These are phyloP conservation scores for Nymphicus hollandicus DNA, from an alignment of 2,113 vertebrate species.

Conservation along the genomic window DNA sequence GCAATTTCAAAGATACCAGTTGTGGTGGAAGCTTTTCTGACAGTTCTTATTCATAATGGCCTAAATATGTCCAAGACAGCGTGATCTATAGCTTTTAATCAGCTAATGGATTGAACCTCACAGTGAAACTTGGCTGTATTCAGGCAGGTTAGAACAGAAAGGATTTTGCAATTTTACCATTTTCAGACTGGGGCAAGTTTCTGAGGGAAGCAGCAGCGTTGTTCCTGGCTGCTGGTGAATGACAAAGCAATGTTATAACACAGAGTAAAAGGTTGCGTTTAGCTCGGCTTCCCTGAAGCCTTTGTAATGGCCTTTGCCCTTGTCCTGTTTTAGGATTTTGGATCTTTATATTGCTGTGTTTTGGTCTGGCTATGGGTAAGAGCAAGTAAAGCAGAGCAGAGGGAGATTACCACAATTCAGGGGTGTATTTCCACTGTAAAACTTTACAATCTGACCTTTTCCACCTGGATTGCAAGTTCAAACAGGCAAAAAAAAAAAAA, in stretches of 20 bases:
- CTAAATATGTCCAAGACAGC: slow-evolving; percentile 49
- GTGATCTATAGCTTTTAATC: slow-evolving; percentile 77
- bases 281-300: not conserved
- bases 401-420: not conserved
- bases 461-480: not conserved
- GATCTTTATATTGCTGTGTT: not conserved
- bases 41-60: slow-evolving; percentile 67
- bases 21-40: slow-evolving; percentile 59
- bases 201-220: not conserved
- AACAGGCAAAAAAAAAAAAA: not conserved
- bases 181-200: not conserved
- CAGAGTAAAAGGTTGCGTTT: not conserved
- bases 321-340: not conserved
- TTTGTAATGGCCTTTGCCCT: not conserved
- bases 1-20: slow-evolving; percentile 65
- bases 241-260: not conserved
- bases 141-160: slow-evolving; percentile 47
- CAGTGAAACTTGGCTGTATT: slow-evolving; percentile 27
- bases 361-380: not conserved
- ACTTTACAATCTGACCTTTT: not conserved
- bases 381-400: not conserved
- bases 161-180: slow-evolving; percentile 15
- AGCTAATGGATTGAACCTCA: slow-evolving; percentile 67
- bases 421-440: not conserved
- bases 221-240: not conserved